A percentile compares a stretch with the other conserved stretches of the same genome.
Conservation (phyloP, 2,113 vertebrate species). For the Pholis gunnellus region DNA sequence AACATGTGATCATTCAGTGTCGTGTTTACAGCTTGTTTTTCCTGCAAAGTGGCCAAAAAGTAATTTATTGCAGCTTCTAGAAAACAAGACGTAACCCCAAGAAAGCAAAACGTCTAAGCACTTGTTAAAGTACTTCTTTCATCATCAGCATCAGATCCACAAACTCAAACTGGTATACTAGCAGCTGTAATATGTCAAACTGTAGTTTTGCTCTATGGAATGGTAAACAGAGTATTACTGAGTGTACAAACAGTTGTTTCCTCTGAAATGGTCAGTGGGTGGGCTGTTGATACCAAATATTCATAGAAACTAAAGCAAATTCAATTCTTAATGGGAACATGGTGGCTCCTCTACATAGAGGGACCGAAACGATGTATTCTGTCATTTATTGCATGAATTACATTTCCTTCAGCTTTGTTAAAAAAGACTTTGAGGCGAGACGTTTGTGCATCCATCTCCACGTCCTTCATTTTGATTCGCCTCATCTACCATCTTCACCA, state of each 20-base stretch:
- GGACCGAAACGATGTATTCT: background rate
- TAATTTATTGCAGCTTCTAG: background rate
- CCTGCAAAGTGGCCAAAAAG: background rate
- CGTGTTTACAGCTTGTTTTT: background rate
- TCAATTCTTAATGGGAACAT: background rate
- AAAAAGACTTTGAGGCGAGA: background rate
- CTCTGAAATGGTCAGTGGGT: background rate
- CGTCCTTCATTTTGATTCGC: background rate
- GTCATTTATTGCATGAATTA: background rate
- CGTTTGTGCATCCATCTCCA: background rate
- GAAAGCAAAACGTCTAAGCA: background rate
- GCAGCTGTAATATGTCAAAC: background rate
- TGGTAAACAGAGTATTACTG: background rate
- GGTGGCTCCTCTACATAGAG: background rate
- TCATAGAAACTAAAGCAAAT: background rate
- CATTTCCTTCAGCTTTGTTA: background rate
- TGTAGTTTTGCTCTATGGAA: no score
- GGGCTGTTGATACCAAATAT: slow-evolving; percentile 1
- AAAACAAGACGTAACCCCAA: background rate
- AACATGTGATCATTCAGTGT: background rate
- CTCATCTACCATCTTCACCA: slow-evolving; percentile 22
- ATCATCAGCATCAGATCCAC: background rate
- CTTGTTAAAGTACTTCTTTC: background rate
- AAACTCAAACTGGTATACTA: background rate
- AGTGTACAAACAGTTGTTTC: background rate